A percentile compares a stretch with the other conserved stretches of the same genome.
Evolutionary conservation across 2,113 vertebrate species (phyloP).

Genomic region (Peromyscus leucopus): DNA sequence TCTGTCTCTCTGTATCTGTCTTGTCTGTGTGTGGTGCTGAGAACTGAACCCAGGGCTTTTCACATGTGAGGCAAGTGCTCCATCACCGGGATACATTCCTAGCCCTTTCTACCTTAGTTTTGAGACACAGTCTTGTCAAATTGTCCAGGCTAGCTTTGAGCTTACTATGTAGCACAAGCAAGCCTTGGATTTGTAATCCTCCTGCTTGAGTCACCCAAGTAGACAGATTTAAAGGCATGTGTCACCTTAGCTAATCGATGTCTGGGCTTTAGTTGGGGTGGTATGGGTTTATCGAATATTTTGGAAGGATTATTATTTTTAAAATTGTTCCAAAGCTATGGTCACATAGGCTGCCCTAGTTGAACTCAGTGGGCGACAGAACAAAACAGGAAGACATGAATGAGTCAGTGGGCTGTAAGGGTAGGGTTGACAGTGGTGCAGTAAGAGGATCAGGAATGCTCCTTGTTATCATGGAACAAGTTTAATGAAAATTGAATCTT

Average conservation of each 20-base stretch:
- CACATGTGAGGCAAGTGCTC: neutral
- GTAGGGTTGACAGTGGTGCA: neutral
- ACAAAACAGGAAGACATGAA: neutral
- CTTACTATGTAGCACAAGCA: too few species aligned
- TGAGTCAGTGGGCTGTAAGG: neutral
- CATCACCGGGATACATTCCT: neutral
- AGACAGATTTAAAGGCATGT: neutral
- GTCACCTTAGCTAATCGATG: neutral
- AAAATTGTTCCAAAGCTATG: neutral
- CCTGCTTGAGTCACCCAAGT: neutral
- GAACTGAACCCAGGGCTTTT: neutral
- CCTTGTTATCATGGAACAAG: too few species aligned
- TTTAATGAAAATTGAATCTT: neutral
- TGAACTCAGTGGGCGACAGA: neutral
- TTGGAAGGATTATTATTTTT: neutral
- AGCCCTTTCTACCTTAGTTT: neutral
- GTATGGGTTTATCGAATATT: neutral
- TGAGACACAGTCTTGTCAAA: neutral
- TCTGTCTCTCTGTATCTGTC: neutral
- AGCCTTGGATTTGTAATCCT: neutral
- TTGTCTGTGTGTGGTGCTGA: neutral
- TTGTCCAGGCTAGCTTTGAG: neutral
- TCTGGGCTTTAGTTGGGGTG: conserved; percentile 27
- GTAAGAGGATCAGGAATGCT: neutral
- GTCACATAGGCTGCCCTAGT: neutral